A percentile compares a stretch with the other conserved stretches of the same genome.
phyloP scores from a whole-genome alignment of 2,797 vertebrate genomes.

The Macropodus opercularis region DNA sequence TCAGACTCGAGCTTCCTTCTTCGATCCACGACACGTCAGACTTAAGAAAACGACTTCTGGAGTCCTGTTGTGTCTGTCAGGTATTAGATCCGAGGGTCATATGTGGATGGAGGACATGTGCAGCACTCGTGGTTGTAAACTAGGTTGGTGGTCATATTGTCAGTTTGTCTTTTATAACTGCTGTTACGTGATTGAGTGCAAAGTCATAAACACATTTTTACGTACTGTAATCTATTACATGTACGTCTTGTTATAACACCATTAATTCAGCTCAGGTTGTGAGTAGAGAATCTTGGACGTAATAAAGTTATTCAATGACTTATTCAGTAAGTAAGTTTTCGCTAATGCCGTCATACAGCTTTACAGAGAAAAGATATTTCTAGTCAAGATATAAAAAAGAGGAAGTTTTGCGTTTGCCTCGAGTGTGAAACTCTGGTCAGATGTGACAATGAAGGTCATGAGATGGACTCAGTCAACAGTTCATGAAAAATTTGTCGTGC shows the following conservation, averaged over 20 bases:
- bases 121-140: background rate
- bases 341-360: background rate
- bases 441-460: constrained; percentile 25
- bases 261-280: background rate
- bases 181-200: background rate
- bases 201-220: background rate
- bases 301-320: too few species aligned
- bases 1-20: background rate
- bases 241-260: background rate
- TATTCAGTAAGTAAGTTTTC: too few species aligned
- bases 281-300: background rate
- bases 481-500: background rate
- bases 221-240: background rate
- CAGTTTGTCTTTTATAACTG: background rate
- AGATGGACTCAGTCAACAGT: constrained; percentile 15
- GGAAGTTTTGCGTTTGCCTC: background rate
- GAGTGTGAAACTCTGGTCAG: constrained; percentile 3
- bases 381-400: background rate
- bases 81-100: background rate
- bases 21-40: background rate
- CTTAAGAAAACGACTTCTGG: background rate
- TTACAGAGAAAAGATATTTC: background rate
- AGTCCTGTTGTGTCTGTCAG: background rate
- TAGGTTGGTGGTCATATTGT: background rate
- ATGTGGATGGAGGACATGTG: too few species aligned